A percentile compares a stretch with the other conserved stretches of the same genome.
These are phyloP conservation scores for Alcis repandata DNA, from an alignment of 2,888 invertebrate species.

Conservation along the genomic window DNA sequence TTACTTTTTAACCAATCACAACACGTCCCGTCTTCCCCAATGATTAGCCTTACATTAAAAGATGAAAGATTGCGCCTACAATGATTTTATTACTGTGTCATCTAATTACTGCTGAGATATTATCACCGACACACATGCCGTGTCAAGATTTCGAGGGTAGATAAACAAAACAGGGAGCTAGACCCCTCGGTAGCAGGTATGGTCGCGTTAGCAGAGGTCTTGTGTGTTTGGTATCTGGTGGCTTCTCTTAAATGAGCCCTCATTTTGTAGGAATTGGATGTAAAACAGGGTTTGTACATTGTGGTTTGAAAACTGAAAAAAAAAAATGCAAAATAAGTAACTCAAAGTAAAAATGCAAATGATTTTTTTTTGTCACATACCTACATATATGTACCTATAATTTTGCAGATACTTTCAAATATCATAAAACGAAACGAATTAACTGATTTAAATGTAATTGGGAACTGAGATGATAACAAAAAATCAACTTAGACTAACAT, in stretches of 20 bases:
- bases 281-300: neutral
- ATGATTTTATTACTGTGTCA: conserved; percentile 81
- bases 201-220: neutral
- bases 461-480: too few relatives aligned
- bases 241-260: conserved; percentile 6
- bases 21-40: conserved; percentile 27
- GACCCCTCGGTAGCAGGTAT: neutral
- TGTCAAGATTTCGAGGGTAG: conserved; percentile 61
- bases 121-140: conserved; percentile 74
- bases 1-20: conserved; percentile 8
- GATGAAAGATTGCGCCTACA: conserved; percentile 66
- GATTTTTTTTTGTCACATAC: neutral
- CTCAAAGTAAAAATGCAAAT: neutral
- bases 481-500: too few relatives aligned
- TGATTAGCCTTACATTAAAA: conserved; percentile 53
- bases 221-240: neutral
- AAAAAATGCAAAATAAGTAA: too few relatives aligned
- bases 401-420: too few relatives aligned
- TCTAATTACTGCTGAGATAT: conserved; percentile 82
- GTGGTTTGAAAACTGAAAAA: conserved; percentile 4
- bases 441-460: too few relatives aligned
- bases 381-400: too few relatives aligned
- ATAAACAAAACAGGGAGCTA: conserved; percentile 49
- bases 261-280: neutral
- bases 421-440: too few relatives aligned